These are phyloP conservation scores for Nicator chloris DNA, from an alignment of 2,113 vertebrate species.

Conservation along the genomic window DNA sequence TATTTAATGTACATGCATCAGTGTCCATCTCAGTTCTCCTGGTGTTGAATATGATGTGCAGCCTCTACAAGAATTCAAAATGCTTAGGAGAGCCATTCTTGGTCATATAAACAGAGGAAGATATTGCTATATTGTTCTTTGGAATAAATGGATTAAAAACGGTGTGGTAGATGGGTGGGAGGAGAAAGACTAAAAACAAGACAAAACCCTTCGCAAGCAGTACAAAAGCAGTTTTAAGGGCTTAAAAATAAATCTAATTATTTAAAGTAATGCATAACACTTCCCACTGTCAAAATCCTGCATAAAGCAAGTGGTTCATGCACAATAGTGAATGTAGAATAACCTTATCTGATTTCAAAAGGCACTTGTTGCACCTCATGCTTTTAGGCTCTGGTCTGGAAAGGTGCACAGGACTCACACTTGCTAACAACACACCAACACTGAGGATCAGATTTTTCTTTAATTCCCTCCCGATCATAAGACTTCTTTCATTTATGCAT, in stretches of 20 bases:
- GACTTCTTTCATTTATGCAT: background rate
- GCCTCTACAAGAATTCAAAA: background rate
- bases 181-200: background rate
- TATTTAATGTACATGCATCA: background rate
- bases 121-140: background rate
- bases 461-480: background rate
- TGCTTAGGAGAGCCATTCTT: background rate
- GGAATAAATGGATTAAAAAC: background rate
- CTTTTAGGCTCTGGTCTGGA: background rate
- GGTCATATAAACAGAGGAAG: background rate
- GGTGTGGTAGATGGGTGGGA: background rate
- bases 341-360: background rate
- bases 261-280: conserved; percentile 21
- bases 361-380: background rate
- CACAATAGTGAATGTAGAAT: background rate
- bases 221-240: background rate
- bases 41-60: background rate
- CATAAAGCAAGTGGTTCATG: background rate
- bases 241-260: conserved; percentile 15
- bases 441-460: background rate
- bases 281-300: background rate
- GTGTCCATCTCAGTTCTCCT: background rate
- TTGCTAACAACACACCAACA: background rate
- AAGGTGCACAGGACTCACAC: background rate
- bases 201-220: background rate